phyloP scores from a whole-genome alignment of 1,140 invertebrate genomes.

The Philopotamus ludificatus region DNA sequence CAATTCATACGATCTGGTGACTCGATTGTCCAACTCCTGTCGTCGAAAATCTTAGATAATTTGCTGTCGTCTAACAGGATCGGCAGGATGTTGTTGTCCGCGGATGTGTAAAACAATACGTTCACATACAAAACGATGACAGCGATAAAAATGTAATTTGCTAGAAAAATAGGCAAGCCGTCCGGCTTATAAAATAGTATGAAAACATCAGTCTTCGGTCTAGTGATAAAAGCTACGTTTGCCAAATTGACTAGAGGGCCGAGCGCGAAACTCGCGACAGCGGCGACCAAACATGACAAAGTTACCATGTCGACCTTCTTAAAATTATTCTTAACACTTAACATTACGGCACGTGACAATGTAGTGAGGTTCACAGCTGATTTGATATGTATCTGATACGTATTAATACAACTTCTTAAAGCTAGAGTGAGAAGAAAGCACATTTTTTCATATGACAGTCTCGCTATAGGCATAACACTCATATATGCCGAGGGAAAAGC shows the following conservation, averaged over 20 bases:
- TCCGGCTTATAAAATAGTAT: slow-evolving; percentile 39
- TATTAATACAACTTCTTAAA: slow-evolving; percentile 25
- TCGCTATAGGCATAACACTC: slow-evolving; percentile 10
- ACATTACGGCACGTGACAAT: slow-evolving; percentile 9
- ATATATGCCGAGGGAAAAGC: slow-evolving; percentile 5
- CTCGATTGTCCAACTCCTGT: no score
- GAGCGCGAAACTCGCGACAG: not conserved
- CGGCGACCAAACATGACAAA: slow-evolving; percentile 7
- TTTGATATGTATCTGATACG: slow-evolving; percentile 34
- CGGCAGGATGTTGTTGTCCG: not conserved
- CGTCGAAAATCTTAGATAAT: no score
- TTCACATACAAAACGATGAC: not conserved
- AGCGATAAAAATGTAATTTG: slow-evolving; percentile 8
- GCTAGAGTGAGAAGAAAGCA: slow-evolving; percentile 36
- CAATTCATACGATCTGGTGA: not conserved
- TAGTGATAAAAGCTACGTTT: slow-evolving; percentile 38
- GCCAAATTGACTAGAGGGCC: slow-evolving; percentile 33
- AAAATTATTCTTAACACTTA: slow-evolving; percentile 34
- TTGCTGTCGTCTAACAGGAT: no score
- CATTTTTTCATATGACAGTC: slow-evolving; percentile 30
- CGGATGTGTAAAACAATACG: not conserved
- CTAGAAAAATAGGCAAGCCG: slow-evolving; percentile 39
- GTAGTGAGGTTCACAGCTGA: slow-evolving; percentile 36
- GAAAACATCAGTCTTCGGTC: slow-evolving; percentile 41
- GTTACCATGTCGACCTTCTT: slow-evolving; percentile 8